These are phyloP conservation scores for Rhadinocentrus ornatus DNA, from an alignment of 2,797 vertebrate species.

Conservation along the genomic window DNA sequence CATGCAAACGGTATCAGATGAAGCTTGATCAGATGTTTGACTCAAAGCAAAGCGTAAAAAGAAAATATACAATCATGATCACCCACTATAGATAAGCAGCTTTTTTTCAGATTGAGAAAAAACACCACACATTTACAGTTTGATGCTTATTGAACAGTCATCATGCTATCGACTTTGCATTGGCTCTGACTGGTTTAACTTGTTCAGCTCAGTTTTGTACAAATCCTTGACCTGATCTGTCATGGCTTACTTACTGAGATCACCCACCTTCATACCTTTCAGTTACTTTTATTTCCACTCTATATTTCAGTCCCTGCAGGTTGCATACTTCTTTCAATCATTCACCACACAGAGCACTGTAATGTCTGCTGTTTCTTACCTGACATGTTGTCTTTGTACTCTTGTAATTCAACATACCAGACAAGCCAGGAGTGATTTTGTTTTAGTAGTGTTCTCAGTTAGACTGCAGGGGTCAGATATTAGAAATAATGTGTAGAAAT, in stretches of 20 bases:
- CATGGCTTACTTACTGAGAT: neutral
- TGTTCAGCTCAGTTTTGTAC: neutral
- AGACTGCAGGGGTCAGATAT: neutral
- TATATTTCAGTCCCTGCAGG: no score
- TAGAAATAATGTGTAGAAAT: no score
- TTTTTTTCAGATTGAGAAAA: neutral
- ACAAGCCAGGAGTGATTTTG: neutral
- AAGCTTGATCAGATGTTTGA: neutral
- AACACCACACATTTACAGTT: neutral
- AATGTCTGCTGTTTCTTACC: neutral
- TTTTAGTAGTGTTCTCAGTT: neutral
- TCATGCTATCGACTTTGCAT: neutral
- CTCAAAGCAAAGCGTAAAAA: neutral
- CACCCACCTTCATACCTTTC: neutral
- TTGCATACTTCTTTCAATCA: neutral
- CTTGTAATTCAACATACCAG: neutral
- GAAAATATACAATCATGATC: neutral
- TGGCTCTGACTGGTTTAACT: neutral
- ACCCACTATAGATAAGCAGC: neutral
- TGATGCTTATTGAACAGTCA: neutral
- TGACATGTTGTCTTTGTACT: neutral
- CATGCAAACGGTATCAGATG: neutral
- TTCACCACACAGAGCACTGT: neutral
- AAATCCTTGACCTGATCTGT: neutral
- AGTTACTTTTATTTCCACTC: neutral